Evolutionary conservation across 35 echinoderm and acorn worm genomes (phyloP).

Genomic region (Diadema setosum): DNA sequence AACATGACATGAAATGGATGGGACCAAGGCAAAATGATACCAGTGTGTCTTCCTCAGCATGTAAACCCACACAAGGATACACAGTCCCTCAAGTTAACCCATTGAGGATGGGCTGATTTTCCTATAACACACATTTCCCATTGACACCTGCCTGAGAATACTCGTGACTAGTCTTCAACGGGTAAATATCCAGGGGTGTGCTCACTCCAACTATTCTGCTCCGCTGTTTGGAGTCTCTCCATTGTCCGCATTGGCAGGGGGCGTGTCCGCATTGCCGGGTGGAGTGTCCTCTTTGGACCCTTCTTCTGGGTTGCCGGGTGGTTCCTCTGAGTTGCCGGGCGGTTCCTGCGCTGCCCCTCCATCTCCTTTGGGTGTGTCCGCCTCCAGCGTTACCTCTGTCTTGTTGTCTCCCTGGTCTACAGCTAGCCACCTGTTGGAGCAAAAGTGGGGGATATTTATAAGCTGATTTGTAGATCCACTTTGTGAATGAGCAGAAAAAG

Average conservation of each 20-base stretch:
- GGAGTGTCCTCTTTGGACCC: neutral
- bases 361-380: neutral
- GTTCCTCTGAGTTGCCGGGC: neutral
- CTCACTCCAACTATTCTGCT: too few species aligned
- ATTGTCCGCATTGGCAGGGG: neutral
- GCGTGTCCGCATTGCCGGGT: neutral
- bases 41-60: too few species aligned
- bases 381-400: slow-evolving; percentile 19
- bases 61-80: too few species aligned
- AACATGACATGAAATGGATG: too few species aligned
- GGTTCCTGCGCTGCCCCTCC: neutral
- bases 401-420: slow-evolving; percentile 16
- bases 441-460: neutral
- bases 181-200: too few species aligned
- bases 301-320: neutral
- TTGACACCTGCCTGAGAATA: too few species aligned
- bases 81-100: too few species aligned
- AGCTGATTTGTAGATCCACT: neutral
- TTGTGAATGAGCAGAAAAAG: neutral
- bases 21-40: too few species aligned
- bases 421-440: slow-evolving; percentile 15
- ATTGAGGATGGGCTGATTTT: too few species aligned
- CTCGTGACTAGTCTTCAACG: too few species aligned
- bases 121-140: too few species aligned
- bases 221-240: neutral